Conservation (phyloP, 2,113 vertebrate species). For the Dryoscopus gambensis region DNA sequence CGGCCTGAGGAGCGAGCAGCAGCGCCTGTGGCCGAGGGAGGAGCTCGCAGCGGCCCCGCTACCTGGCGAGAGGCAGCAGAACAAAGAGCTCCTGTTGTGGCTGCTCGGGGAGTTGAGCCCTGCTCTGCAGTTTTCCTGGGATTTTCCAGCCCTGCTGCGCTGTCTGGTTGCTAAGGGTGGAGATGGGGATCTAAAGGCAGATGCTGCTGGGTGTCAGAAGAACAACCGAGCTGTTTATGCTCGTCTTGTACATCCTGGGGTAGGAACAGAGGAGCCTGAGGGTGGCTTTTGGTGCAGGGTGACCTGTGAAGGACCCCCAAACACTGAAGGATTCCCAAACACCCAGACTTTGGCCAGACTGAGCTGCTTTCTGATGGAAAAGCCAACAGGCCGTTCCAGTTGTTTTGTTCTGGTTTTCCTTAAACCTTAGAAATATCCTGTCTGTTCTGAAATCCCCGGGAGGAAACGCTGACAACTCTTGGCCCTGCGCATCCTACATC, state of each 20-base stretch:
- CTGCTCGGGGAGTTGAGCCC: neutral
- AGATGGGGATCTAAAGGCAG: neutral
- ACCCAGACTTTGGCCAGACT: neutral
- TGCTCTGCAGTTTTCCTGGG: neutral
- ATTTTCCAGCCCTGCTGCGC: neutral
- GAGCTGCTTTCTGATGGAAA: neutral
- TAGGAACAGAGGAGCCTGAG: neutral
- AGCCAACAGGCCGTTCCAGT: neutral
- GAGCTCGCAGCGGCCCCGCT: neutral
- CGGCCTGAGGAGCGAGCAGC: neutral
- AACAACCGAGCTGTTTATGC: neutral
- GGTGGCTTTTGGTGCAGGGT: neutral
- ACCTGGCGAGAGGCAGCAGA: neutral
- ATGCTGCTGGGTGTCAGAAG: neutral
- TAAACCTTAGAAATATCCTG: neutral
- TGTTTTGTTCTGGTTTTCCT: neutral
- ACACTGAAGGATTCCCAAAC: neutral
- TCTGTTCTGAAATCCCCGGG: neutral
- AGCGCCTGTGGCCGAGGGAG: neutral
- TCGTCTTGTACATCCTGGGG: accelerated
- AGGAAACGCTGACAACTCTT: neutral
- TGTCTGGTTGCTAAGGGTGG: constrained; percentile 16
- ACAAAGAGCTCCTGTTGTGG: accelerated
- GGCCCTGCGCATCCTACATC: neutral
- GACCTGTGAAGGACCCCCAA: neutral